A percentile compares a stretch with the other conserved stretches of the same genome.
Evolutionary conservation across 2,113 vertebrate species (phyloP).

Genomic region (Ciconia stormi): DNA sequence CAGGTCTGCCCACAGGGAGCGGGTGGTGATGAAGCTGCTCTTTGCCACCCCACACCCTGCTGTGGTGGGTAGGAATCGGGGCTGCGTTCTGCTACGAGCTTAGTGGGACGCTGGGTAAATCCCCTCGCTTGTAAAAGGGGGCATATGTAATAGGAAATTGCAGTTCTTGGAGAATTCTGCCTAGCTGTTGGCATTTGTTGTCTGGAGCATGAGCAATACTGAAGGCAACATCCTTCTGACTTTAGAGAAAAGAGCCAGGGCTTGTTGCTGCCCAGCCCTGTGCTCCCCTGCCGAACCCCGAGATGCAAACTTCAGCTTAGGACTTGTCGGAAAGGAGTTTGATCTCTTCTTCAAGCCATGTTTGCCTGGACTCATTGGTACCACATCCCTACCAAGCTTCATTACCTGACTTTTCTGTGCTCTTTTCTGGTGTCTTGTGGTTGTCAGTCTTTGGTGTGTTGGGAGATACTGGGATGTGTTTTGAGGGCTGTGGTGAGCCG

Average conservation of each 20-base stretch:
- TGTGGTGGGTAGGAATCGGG: background rate
- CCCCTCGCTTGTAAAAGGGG: background rate
- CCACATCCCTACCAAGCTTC: background rate
- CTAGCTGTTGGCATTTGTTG: background rate
- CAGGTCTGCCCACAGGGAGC: background rate
- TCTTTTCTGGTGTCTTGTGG: background rate
- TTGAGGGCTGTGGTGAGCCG: background rate
- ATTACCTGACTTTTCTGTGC: background rate
- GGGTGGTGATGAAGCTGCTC: background rate
- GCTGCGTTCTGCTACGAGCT: background rate
- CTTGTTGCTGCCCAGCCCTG: background rate
- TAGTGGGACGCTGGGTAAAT: background rate
- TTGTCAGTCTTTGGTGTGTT: background rate
- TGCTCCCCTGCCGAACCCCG: accelerated
- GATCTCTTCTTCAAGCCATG: background rate
- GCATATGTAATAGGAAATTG: background rate
- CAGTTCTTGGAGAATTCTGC: background rate
- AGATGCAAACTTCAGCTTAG: background rate
- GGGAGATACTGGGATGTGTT: background rate
- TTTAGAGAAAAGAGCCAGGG: background rate
- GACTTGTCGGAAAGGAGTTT: background rate
- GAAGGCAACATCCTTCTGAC: background rate
- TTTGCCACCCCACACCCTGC: background rate
- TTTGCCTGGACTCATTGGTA: background rate
- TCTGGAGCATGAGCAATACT: background rate